Evolutionary conservation across 2,797 vertebrate species (phyloP).

Genomic region (Microhierax caerulescens): DNA sequence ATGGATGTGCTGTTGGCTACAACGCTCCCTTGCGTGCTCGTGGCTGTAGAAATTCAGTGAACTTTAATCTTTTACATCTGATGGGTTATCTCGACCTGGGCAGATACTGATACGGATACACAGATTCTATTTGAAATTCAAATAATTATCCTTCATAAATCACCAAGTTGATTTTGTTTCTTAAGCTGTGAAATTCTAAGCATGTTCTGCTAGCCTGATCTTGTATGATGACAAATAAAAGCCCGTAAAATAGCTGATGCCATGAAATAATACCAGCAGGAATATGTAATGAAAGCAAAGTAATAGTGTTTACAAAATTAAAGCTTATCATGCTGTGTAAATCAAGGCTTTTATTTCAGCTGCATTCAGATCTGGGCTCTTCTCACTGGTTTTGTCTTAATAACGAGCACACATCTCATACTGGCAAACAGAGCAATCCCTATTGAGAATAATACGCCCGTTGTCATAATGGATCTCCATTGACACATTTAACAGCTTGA

Average conservation of each 20-base stretch:
- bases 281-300: constrained; percentile 29
- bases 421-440: constrained; percentile 70
- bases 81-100: not conserved
- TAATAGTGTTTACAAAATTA: constrained; percentile 53
- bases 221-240: not conserved
- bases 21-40: not conserved
- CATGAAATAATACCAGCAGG: not conserved
- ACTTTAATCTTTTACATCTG: not conserved
- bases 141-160: not conserved
- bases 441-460: constrained; percentile 65
- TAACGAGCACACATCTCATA: constrained; percentile 63
- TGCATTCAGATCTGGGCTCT: constrained; percentile 37
- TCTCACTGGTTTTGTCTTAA: constrained; percentile 67
- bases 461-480: constrained; percentile 73
- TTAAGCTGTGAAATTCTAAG: not conserved
- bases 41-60: not conserved
- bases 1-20: not conserved
- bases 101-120: not conserved
- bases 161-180: not conserved
- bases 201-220: not conserved
- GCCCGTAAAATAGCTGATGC: not conserved
- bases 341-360: constrained; percentile 56
- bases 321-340: constrained; percentile 55
- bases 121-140: not conserved
- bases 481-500: constrained; percentile 77